Evolutionary conservation across 2,888 invertebrate genomes (phyloP).

Genomic region (Diplolepis rosae): DNA sequence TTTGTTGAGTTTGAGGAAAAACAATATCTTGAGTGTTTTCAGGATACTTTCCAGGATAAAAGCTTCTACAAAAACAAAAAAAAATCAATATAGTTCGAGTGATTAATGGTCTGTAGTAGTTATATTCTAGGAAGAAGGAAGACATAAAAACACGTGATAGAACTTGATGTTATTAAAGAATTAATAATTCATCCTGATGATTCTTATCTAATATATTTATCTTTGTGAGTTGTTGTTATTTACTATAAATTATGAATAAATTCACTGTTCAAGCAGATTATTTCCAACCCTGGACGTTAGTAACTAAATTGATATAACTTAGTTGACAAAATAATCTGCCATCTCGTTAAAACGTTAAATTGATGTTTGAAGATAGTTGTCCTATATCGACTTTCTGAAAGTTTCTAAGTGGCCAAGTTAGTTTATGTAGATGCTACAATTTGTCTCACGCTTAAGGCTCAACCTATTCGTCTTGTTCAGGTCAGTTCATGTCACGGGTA

Average conservation of each 20-base stretch:
- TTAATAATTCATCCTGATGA: too few relatives aligned
- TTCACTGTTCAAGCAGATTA: background rate
- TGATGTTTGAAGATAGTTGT: conserved; percentile 25
- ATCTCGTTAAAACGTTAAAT: conserved; percentile 25
- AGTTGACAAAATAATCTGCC: conserved; percentile 10
- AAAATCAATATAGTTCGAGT: background rate
- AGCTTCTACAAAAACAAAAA: background rate
- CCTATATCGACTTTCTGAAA: conserved; percentile 13
- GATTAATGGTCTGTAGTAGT: background rate
- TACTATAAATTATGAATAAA: background rate
- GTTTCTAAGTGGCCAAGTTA: conserved; percentile 22
- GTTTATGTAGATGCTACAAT: conserved; percentile 23
- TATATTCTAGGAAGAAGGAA: background rate
- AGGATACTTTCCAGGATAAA: background rate
- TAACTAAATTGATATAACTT: conserved; percentile 16
- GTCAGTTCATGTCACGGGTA: conserved; percentile 15
- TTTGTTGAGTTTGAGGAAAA: background rate
- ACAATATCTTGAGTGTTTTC: conserved; percentile 7
- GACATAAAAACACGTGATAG: background rate
- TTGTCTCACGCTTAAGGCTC: conserved; percentile 23
- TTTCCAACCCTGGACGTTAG: background rate
- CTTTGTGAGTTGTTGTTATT: background rate
- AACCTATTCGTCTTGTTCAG: conserved; percentile 26
- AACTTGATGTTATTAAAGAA: too few relatives aligned
- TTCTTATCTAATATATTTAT: conserved; percentile 5